Conservation (phyloP, 2,113 vertebrate species). For the Garra rufa region DNA sequence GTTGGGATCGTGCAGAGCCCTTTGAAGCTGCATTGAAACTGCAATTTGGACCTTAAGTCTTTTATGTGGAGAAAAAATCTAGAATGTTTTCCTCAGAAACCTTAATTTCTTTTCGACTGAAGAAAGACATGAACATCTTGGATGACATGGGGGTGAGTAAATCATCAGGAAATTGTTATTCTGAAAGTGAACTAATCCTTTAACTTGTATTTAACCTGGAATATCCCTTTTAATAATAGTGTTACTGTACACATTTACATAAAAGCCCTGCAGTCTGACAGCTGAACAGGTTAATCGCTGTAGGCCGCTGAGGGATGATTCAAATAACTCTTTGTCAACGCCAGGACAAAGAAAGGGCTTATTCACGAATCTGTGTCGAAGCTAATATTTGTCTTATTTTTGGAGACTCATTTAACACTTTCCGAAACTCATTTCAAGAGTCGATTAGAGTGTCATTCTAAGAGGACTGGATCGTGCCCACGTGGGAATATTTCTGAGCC, state of each 20-base stretch:
- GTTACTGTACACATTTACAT: neutral
- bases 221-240: neutral
- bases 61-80: too few relatives aligned
- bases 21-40: too few relatives aligned
- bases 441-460: constrained; percentile 13
- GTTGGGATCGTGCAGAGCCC: too few relatives aligned
- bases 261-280: constrained; percentile 19
- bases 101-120: too few relatives aligned
- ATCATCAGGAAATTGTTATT: too few relatives aligned
- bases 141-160: too few relatives aligned
- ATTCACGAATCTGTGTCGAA: neutral
- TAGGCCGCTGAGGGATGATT: neutral
- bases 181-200: too few relatives aligned
- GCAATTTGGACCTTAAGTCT: too few relatives aligned
- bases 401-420: constrained; percentile 26
- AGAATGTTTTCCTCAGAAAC: too few relatives aligned
- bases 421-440: constrained; percentile 16
- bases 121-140: too few relatives aligned
- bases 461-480: neutral
- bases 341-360: neutral
- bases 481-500: constrained; percentile 12
- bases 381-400: constrained; percentile 7
- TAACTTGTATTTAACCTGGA: neutral
- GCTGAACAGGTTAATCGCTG: neutral
- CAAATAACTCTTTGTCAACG: neutral